phyloP scores from a whole-genome alignment of 1,140 invertebrate species.

The Atopsyche davidsoni region DNA sequence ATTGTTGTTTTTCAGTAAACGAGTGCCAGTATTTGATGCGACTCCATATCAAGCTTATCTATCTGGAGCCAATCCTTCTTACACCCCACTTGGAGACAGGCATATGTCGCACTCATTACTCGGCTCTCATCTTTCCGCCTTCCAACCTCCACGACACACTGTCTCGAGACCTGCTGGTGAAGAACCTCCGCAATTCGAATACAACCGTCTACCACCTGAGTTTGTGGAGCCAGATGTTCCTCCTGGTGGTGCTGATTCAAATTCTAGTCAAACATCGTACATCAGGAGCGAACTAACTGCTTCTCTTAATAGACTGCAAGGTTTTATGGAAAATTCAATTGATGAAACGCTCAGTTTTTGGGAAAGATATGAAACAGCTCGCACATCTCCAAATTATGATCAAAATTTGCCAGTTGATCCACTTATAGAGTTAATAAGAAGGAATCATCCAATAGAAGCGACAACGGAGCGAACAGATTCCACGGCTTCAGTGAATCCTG shows the following conservation, averaged over 20 bases:
- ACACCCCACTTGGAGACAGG: not conserved
- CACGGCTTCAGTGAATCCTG: constrained; percentile 8
- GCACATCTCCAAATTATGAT: not conserved
- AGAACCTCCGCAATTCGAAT: not conserved
- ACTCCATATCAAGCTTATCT: too few species aligned
- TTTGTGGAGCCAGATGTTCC: too few species aligned
- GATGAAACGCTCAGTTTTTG: constrained; percentile 22
- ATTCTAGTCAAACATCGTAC: not conserved
- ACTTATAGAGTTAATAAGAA: constrained; percentile 5
- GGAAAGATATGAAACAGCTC: constrained; percentile 11
- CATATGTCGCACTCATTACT: not conserved
- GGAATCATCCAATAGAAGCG: constrained; percentile 2
- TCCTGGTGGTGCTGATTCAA: not conserved
- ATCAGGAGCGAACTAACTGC: constrained; percentile 17
- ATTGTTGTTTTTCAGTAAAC: too few species aligned
- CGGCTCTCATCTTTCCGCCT: constrained; percentile 1
- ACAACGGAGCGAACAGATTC: constrained; percentile 5
- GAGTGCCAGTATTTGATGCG: too few species aligned
- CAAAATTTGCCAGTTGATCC: constrained; percentile 1
- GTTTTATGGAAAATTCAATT: constrained; percentile 25
- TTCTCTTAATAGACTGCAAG: constrained; percentile 22
- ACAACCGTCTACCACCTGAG: not conserved
- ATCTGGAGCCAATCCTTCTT: not conserved
- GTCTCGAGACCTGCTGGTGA: too few species aligned
- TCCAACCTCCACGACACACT: not conserved